Evolutionary conservation across 2,888 invertebrate genomes (phyloP).

Genomic region (Saturnia pavonia): DNA sequence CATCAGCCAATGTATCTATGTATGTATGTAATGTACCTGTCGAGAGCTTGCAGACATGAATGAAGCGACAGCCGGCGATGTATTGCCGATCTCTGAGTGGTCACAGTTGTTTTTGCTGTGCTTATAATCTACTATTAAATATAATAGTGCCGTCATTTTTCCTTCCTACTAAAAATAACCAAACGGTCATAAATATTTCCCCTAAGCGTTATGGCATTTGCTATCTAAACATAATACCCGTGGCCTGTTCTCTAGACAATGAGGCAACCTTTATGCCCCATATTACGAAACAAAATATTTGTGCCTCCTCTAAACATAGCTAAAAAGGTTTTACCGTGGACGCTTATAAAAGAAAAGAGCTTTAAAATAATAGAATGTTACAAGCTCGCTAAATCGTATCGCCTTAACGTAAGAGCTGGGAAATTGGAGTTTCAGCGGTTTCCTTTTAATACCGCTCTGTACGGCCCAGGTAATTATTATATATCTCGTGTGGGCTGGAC

Average conservation of each 20-base stretch:
- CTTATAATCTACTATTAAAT: too few relatives aligned
- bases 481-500: conserved; percentile 19
- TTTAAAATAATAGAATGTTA: conserved; percentile 60
- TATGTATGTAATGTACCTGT: too few relatives aligned
- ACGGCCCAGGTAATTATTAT: conserved; percentile 35
- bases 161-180: too few relatives aligned
- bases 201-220: conserved; percentile 10
- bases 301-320: conserved; percentile 19
- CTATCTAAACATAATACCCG: background rate
- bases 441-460: conserved; percentile 21
- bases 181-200: background rate
- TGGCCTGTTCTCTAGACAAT: background rate
- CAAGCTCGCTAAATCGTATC: conserved; percentile 57
- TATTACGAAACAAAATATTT: conserved; percentile 8
- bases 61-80: too few relatives aligned
- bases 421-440: conserved; percentile 55
- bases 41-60: too few relatives aligned
- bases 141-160: too few relatives aligned
- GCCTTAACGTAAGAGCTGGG: conserved; percentile 64
- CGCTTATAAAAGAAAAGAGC: conserved; percentile 40
- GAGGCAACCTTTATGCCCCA: conserved; percentile 12
- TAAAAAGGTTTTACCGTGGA: conserved; percentile 28
- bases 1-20: too few relatives aligned
- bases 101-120: too few relatives aligned
- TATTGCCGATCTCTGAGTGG: too few relatives aligned